Evolutionary conservation across 1,140 invertebrate species (phyloP).

Genomic region (Lordiphosa collinella): DNA sequence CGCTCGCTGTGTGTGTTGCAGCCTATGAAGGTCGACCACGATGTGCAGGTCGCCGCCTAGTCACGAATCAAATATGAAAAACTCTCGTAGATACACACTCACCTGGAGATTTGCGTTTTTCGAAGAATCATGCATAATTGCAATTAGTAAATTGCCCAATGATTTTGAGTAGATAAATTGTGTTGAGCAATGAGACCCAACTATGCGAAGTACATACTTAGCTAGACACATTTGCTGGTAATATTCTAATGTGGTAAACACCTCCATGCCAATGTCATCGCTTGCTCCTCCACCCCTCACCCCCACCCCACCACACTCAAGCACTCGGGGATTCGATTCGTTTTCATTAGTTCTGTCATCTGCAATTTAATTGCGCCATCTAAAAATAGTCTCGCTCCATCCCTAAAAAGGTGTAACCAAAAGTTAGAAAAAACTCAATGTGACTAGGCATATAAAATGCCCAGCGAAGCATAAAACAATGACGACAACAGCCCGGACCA

Average conservation of each 20-base stretch:
- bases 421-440: slow-evolving; percentile 9
- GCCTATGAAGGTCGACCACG: slow-evolving; percentile 12
- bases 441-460: slow-evolving; percentile 11
- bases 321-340: too few species aligned
- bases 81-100: not conserved
- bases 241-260: too few species aligned
- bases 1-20: not conserved
- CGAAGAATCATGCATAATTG: slow-evolving; percentile 49
- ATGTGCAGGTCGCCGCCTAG: not conserved
- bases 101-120: slow-evolving; percentile 15
- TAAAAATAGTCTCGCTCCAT: slow-evolving; percentile 12
- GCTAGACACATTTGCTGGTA: too few species aligned
- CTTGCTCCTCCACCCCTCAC: not conserved
- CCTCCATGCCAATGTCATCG: not conserved
- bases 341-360: slow-evolving; percentile 11
- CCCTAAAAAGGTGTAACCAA: slow-evolving; percentile 12
- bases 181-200: slow-evolving; percentile 24
- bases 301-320: not conserved
- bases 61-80: too few species aligned
- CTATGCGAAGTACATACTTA: not conserved
- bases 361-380: slow-evolving; percentile 15
- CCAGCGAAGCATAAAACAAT: slow-evolving; percentile 18
- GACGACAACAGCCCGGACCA: slow-evolving; percentile 1
- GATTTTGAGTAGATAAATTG: slow-evolving; percentile 37
- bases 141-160: slow-evolving; percentile 55